These are phyloP conservation scores for Aphelenchoides fujianensis DNA, from an alignment of 1,140 invertebrate species.

Conservation along the genomic window DNA sequence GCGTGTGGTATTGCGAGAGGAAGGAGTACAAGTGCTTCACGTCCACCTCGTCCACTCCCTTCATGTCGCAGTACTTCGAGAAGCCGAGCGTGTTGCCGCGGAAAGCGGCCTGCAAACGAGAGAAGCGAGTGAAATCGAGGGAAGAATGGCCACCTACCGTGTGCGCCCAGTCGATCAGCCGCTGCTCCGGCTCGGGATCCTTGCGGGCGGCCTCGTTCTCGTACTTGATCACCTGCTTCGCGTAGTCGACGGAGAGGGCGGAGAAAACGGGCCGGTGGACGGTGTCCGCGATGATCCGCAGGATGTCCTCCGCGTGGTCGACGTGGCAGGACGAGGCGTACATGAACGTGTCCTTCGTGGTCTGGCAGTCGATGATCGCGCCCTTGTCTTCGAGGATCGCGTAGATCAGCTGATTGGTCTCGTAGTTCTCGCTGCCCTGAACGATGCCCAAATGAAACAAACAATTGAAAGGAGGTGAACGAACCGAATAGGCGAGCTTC, in stretches of 20 bases:
- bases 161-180: constrained; percentile 95
- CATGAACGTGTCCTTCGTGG: constrained; percentile 86
- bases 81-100: constrained; percentile 89
- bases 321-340: constrained; percentile 91
- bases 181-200: constrained; percentile 86
- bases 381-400: constrained; percentile 84
- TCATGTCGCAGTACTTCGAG: constrained; percentile 83
- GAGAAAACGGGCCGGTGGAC: constrained; percentile 72
- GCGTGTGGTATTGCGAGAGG: constrained; percentile 82
- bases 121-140: too few relatives aligned
- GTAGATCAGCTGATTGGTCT: constrained; percentile 79
- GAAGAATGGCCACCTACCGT: too few relatives aligned
- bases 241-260: constrained; percentile 16
- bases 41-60: constrained; percentile 77
- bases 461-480: too few relatives aligned
- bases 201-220: constrained; percentile 85
- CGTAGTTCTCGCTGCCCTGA: constrained; percentile 64
- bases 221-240: constrained; percentile 72
- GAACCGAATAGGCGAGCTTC: constrained; percentile 88
- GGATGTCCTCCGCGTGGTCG: constrained; percentile 76
- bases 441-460: constrained; percentile 31
- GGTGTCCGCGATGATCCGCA: constrained; percentile 84
- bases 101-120: constrained; percentile 72
- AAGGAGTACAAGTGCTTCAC: constrained; percentile 77
- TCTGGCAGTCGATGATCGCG: constrained; percentile 95